Base-by-base conservation (phyloP, 1,140 invertebrate species). In the Trichonephila inaurata region DNA sequence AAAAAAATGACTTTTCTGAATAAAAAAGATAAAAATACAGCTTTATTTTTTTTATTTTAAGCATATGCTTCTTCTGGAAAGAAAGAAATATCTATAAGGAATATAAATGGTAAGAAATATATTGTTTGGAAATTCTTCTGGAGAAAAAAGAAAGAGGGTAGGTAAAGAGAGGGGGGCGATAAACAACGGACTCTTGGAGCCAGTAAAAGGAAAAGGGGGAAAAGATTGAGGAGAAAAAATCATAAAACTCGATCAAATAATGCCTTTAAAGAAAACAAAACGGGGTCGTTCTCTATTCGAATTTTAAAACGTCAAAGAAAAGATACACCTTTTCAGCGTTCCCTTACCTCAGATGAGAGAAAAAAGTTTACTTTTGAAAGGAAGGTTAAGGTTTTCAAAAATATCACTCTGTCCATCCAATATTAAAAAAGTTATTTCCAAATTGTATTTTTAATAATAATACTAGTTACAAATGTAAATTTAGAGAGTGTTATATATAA, bases 91-190 rank as follows among this genome's bases (percentile, higher is more conserved):
- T 86, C 64, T 88, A 82, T 93, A 88, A 89, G 92, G 69, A 93
- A 93, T 93, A 93, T 93, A 93, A 93, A 93, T 93, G 86, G 92
- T 88, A 93, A 93, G 92, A 93, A 93, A 93, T 93, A 93, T 93
- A 93, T 93, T 93, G 92, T 93, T 93, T 89, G 83, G 92, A 93
- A 93, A 88, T 93, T 86, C 92, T 88, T 51, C 40, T 28, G 72
- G 60, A 89, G 64, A 64, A 51, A 89, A 81, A 64, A 51, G 51
- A 12, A 8, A 51, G 51, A 10, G 51, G 83, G 66, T 24, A 62
- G 51, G 19, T 28, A 85, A 77, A 24, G 21, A 28, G 14, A 58
- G 58, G 10, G 72, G 62, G 86, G 51, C 72, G 92, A 89, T 88
- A 93, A 93, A 93, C 92, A 93, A 93, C 92, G 69, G 60, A 58